Evolutionary conservation across 2,888 invertebrate species (phyloP).

Genomic region (Congeria kusceri): DNA sequence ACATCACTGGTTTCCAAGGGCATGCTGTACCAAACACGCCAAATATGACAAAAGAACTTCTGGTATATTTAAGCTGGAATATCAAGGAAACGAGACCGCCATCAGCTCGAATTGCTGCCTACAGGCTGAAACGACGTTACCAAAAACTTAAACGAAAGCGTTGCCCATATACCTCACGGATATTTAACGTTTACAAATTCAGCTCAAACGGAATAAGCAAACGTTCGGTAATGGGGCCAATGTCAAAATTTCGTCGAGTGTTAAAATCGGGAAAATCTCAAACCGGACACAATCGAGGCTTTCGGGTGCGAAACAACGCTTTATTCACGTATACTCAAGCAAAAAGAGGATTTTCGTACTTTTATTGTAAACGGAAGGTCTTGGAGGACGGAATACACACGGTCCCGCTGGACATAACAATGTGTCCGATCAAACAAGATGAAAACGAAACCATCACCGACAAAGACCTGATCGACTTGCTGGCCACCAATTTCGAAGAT

Average conservation of each 20-base stretch:
- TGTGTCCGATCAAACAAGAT: constrained; percentile 32
- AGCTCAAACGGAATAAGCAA: constrained; percentile 51
- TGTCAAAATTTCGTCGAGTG: constrained; percentile 37
- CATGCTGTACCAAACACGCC: constrained; percentile 39
- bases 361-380: constrained; percentile 50
- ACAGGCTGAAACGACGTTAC: neutral
- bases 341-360: constrained; percentile 51
- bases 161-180: neutral
- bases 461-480: constrained; percentile 38
- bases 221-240: constrained; percentile 29
- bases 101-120: constrained; percentile 18
- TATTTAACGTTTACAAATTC: constrained; percentile 41
- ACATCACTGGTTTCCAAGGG: constrained; percentile 51
- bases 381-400: constrained; percentile 48
- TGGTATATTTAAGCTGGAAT: constrained; percentile 54
- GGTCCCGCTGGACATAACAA: constrained; percentile 39
- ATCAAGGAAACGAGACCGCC: constrained; percentile 52
- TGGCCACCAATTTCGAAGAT: constrained; percentile 28
- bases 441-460: constrained; percentile 20
- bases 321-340: too few species aligned
- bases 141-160: constrained; percentile 1
- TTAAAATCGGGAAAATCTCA: too few species aligned
- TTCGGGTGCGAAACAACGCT: too few species aligned
- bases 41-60: constrained; percentile 49
- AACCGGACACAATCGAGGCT: too few species aligned